Conservation (phyloP, 35 echinoderm and acorn worm genomes). For the Stichopus chloronotus region DNA sequence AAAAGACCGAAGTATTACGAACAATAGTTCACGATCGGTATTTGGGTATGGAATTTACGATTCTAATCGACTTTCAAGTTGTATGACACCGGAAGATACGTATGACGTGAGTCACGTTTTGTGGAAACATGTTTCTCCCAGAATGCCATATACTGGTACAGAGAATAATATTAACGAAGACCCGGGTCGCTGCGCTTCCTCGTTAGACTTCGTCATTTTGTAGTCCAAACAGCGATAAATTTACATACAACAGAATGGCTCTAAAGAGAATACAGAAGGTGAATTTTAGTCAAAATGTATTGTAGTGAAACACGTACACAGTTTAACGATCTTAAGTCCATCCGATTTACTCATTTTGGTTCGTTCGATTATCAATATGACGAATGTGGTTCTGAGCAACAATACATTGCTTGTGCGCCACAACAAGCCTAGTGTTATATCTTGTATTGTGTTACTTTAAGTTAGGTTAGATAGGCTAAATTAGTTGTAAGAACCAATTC, state of each 20-base stretch:
- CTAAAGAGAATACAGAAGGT: constrained; percentile 52
- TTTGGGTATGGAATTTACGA: too few species aligned
- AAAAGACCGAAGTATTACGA: too few species aligned
- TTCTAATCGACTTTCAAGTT: background rate
- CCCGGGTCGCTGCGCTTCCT: constrained; percentile 27
- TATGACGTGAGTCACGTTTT: background rate
- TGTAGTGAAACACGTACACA: background rate
- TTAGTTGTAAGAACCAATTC: background rate
- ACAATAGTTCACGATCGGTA: too few species aligned
- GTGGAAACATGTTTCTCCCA: background rate
- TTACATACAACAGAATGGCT: constrained; percentile 48
- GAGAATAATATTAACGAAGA: background rate
- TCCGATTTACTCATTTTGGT: background rate
- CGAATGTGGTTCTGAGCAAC: constrained; percentile 30
- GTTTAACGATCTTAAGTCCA: background rate
- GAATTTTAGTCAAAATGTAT: constrained; percentile 14
- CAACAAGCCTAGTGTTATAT: background rate
- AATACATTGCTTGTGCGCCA: constrained; percentile 3
- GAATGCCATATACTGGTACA: background rate
- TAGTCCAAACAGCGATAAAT: constrained; percentile 12
- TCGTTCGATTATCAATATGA: background rate
- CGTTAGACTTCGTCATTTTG: constrained; percentile 37
- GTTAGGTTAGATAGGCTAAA: background rate
- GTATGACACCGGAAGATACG: background rate
- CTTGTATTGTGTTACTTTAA: background rate